These are phyloP conservation scores for Carlito syrichta DNA, from an alignment of 2,113 vertebrate species.

Conservation along the genomic window DNA sequence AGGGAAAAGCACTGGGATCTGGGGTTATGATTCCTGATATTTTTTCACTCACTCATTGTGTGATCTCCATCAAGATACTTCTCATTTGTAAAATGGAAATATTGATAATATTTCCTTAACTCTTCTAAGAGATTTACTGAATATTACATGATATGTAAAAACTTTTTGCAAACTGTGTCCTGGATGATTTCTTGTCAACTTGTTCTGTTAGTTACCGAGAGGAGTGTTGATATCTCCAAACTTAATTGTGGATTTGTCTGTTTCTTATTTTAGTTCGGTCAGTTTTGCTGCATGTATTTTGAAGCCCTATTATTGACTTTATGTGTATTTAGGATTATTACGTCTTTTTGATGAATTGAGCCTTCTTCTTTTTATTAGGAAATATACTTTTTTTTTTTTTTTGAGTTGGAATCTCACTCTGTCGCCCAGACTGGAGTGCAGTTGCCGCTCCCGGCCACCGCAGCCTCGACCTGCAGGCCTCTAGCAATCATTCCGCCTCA, in stretches of 20 bases:
- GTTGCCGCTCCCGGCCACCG: too few species aligned
- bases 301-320: background rate
- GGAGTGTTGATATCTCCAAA: background rate
- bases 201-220: background rate
- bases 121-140: background rate
- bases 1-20: background rate
- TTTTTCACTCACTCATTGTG: background rate
- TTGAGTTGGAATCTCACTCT: too few species aligned
- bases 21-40: background rate
- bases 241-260: background rate
- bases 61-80: background rate
- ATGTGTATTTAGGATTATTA: background rate
- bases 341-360: background rate
- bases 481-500: too few species aligned
- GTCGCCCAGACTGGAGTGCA: too few species aligned
- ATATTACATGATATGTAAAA: background rate
- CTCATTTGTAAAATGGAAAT: background rate
- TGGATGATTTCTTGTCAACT: background rate
- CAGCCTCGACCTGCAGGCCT: too few species aligned
- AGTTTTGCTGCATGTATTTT: background rate
- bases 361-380: background rate
- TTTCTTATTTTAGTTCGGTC: background rate
- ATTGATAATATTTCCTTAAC: background rate
- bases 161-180: background rate
- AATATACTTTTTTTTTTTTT: background rate